Percentiles rank a stretch among this genome's conserved stretches.
Conservation (phyloP, 2,113 vertebrate genomes). For the Apus apus region DNA sequence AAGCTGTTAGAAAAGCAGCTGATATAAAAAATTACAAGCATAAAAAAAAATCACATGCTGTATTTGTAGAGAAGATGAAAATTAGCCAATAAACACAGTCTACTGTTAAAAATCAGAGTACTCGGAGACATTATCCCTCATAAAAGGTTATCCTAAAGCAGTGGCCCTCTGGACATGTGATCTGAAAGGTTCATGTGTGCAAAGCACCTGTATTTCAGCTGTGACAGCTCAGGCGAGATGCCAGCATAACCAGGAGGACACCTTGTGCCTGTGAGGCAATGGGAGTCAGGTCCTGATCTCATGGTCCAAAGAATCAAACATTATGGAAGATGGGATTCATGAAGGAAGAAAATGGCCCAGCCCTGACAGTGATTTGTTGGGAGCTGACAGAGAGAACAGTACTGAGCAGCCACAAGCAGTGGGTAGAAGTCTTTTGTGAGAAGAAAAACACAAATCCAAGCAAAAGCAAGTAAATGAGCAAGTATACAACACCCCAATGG, state of each 20-base stretch:
- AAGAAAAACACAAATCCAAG: neutral
- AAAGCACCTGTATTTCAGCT: neutral
- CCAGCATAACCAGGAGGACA: neutral
- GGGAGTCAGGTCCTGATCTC: neutral
- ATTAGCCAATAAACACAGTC: neutral
- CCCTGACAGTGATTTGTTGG: neutral
- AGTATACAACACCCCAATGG: neutral
- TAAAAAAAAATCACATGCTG: neutral
- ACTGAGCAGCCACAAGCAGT: neutral
- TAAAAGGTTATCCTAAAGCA: neutral
- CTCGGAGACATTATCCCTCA: rapidly evolving
- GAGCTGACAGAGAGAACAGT: neutral
- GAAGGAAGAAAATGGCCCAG: neutral
- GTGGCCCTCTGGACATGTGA: neutral
- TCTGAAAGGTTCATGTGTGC: neutral
- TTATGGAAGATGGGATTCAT: neutral
- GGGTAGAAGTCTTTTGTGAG: neutral
- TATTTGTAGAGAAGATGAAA: neutral
- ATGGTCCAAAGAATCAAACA: rapidly evolving
- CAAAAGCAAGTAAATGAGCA: neutral
- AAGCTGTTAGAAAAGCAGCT: neutral
- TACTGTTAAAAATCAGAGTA: neutral
- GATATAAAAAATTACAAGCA: neutral
- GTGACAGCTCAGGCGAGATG: rapidly evolving
- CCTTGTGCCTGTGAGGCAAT: neutral